A percentile compares a stretch with the other conserved stretches of the same genome.
Evolutionary conservation across 2,888 invertebrate genomes (phyloP).

Genomic region (Drosophila percnosoma): DNA sequence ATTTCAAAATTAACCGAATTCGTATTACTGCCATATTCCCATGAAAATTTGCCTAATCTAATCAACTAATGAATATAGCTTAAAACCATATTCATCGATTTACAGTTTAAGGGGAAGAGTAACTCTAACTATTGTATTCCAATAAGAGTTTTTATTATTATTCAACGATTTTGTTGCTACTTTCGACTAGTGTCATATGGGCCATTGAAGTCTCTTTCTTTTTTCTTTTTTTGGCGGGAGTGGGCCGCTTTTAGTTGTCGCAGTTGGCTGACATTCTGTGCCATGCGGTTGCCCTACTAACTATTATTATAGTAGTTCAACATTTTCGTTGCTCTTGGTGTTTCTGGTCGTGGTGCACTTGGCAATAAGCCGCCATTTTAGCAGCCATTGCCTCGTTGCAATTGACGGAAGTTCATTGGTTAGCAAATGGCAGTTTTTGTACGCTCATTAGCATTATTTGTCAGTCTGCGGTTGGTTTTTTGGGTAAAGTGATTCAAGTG

Average conservation of each 20-base stretch:
- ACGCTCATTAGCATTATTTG: slow-evolving; percentile 80
- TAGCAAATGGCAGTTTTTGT: slow-evolving; percentile 80
- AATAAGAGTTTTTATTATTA: background rate
- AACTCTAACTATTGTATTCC: background rate
- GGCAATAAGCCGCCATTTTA: slow-evolving; percentile 75
- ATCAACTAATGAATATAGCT: background rate
- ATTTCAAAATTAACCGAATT: background rate
- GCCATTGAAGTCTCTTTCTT: background rate
- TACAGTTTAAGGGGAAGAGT: too few species aligned
- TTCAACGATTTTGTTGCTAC: background rate
- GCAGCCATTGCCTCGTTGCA: slow-evolving; percentile 72
- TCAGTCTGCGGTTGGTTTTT: slow-evolving; percentile 70
- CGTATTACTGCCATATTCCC: background rate
- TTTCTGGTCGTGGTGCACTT: slow-evolving; percentile 56
- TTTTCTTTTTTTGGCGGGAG: slow-evolving; percentile 2
- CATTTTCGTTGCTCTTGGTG: slow-evolving; percentile 55
- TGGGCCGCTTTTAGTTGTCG: slow-evolving; percentile 10
- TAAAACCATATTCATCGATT: background rate
- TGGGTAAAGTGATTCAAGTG: slow-evolving; percentile 69
- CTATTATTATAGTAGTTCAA: slow-evolving; percentile 72
- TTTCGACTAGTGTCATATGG: slow-evolving; percentile 47
- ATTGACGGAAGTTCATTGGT: slow-evolving; percentile 79
- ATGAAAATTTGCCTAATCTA: background rate
- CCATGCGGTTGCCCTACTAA: slow-evolving; percentile 78
- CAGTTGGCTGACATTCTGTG: slow-evolving; percentile 45